phyloP scores from a whole-genome alignment of 2,113 vertebrate species.

The Nansenia antarctica region DNA sequence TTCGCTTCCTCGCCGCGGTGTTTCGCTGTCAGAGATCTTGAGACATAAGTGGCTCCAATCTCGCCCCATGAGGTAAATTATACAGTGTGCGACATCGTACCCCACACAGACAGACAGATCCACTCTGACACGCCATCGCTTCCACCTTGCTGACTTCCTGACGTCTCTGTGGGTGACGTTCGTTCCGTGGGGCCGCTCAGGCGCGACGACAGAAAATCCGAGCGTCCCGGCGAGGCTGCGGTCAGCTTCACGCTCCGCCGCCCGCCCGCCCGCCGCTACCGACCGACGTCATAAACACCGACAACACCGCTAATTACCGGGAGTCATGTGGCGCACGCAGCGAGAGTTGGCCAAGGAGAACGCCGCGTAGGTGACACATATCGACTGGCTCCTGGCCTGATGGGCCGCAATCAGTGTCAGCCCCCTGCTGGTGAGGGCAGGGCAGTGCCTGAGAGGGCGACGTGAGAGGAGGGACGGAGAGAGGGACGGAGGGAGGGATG shows the following conservation, averaged over 20 bases:
- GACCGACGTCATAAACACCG: conserved; percentile 64
- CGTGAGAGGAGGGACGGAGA: neutral
- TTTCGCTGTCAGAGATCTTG: neutral
- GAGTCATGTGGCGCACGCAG: conserved; percentile 45
- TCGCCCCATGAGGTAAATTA: conserved; percentile 59
- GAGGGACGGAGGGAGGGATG: neutral
- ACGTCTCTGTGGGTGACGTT: conserved; percentile 51
- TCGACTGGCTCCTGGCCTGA: conserved; percentile 18
- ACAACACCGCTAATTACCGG: conserved; percentile 62
- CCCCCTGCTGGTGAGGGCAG: neutral
- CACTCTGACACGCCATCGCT: conserved; percentile 58
- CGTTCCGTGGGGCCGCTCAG: conserved; percentile 18
- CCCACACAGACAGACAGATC: conserved; percentile 41
- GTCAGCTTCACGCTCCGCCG: conserved; percentile 59
- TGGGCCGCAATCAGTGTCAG: conserved; percentile 24
- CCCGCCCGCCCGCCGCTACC: conserved; percentile 54
- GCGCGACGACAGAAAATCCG: conserved; percentile 44
- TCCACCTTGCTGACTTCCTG: conserved; percentile 66
- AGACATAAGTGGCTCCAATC: conserved; percentile 36
- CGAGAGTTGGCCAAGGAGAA: conserved; percentile 29
- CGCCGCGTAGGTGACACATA: conserved; percentile 28
- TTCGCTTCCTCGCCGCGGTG: conserved; percentile 27
- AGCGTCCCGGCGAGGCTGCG: conserved; percentile 20
- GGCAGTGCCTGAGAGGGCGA: neutral
- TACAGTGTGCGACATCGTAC: conserved; percentile 59